Conservation (phyloP, 2,113 vertebrate species). For the Brachirus orientalis region DNA sequence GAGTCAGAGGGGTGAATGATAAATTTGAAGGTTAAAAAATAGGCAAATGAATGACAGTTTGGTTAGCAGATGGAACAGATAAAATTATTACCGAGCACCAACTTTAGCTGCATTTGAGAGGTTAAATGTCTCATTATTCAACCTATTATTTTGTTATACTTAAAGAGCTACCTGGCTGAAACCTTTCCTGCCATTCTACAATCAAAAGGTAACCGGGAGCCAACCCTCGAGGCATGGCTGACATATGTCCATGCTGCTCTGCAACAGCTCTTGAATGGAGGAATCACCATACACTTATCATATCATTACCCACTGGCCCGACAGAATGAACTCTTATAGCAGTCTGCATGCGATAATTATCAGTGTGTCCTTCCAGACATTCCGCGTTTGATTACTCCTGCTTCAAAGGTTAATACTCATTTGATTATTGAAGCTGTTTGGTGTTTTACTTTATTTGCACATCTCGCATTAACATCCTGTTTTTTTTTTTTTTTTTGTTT, state of each 20-base stretch:
- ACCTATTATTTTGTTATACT: neutral
- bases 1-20: constrained; percentile 46
- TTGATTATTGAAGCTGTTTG: constrained; percentile 55
- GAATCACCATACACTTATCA: constrained; percentile 29
- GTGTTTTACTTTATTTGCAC: constrained; percentile 1
- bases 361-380: constrained; percentile 24
- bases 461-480: too few relatives aligned
- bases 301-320: constrained; percentile 28
- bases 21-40: constrained; percentile 72
- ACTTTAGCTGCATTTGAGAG: neutral
- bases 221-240: constrained; percentile 35
- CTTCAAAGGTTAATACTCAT: constrained; percentile 55
- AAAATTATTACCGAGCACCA: constrained; percentile 27
- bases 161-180: constrained; percentile 7
- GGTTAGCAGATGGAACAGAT: constrained; percentile 44
- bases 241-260: constrained; percentile 8
- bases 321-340: constrained; percentile 23
- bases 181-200: constrained; percentile 12
- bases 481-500: too few relatives aligned
- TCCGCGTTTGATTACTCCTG: constrained; percentile 55
- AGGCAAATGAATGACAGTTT: constrained; percentile 61
- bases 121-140: constrained; percentile 27
- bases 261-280: constrained; percentile 11
- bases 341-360: constrained; percentile 38
- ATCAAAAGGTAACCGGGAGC: constrained; percentile 29